Evolutionary conservation across 1,140 invertebrate genomes (phyloP).

Genomic region (Episyrphus balteatus): DNA sequence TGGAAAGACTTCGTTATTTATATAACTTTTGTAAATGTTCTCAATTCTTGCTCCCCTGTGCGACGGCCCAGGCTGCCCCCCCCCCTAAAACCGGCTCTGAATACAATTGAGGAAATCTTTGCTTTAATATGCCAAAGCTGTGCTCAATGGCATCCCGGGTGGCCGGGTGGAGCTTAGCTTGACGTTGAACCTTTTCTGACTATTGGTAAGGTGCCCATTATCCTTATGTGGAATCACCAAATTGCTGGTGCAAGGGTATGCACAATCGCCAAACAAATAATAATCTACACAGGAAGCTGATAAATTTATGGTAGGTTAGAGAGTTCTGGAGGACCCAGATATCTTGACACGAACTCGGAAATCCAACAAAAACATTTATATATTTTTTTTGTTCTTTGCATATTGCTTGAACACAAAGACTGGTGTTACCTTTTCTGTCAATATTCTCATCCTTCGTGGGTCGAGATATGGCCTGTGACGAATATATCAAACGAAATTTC

Average conservation of each 20-base stretch:
- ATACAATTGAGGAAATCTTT: constrained; percentile 12
- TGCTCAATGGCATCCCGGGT: constrained; percentile 13
- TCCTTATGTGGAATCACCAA: constrained; percentile 15
- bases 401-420: neutral
- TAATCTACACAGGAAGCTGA: neutral
- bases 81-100: too few relatives aligned
- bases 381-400: too few relatives aligned
- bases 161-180: constrained; percentile 7
- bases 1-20: too few relatives aligned
- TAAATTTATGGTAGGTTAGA: neutral
- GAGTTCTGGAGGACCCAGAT: neutral
- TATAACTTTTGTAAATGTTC: too few relatives aligned
- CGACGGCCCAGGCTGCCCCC: too few relatives aligned
- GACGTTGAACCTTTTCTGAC: constrained; percentile 11
- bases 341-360: neutral
- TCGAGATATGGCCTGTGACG: neutral
- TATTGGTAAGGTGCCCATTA: constrained; percentile 12
- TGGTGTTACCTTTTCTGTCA: neutral
- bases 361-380: neutral
- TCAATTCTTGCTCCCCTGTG: too few relatives aligned
- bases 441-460: neutral
- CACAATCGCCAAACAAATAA: constrained; percentile 13
- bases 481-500: too few relatives aligned
- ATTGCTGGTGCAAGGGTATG: constrained; percentile 9
- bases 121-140: constrained; percentile 11